A percentile compares a stretch with the other conserved stretches of the same genome.
phyloP scores from a whole-genome alignment of 2,888 invertebrate species.

The Lycaena phlaeas region DNA sequence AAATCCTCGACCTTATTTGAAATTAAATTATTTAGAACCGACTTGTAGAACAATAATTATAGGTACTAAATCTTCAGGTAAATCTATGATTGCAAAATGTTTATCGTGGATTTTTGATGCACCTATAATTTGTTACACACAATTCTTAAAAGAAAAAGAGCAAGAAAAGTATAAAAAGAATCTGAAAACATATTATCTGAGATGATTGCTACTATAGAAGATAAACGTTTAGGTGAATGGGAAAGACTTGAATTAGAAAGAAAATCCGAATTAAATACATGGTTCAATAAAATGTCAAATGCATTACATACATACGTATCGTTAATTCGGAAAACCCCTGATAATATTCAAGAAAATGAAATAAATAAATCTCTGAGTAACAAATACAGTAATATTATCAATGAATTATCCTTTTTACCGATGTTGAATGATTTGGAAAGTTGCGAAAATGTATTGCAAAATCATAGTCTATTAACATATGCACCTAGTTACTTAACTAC shows the following conservation, averaged over 20 bases:
- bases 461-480: conserved; percentile 32
- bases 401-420: conserved; percentile 36
- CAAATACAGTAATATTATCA: too few species aligned
- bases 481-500: conserved; percentile 45
- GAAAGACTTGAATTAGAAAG: conserved; percentile 47
- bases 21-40: conserved; percentile 70
- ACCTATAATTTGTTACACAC: conserved; percentile 47
- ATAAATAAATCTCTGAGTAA: conserved; percentile 23
- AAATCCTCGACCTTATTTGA: conserved; percentile 76
- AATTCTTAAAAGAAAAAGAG: conserved; percentile 32
- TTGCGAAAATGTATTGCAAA: conserved; percentile 30
- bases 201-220: conserved; percentile 53
- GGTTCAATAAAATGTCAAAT: conserved; percentile 34
- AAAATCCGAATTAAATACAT: conserved; percentile 38
- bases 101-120: conserved; percentile 68
- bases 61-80: conserved; percentile 75
- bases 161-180: conserved; percentile 35
- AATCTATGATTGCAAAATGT: conserved; percentile 69
- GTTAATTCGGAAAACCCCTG: conserved; percentile 21
- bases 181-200: conserved; percentile 47
- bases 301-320: conserved; percentile 32
- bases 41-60: conserved; percentile 73
- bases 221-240: conserved; percentile 42
- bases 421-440: conserved; percentile 36
- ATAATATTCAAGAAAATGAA: conserved; percentile 13